Conservation (phyloP, 2,888 invertebrate species). For the Diplazon laetatorius region DNA sequence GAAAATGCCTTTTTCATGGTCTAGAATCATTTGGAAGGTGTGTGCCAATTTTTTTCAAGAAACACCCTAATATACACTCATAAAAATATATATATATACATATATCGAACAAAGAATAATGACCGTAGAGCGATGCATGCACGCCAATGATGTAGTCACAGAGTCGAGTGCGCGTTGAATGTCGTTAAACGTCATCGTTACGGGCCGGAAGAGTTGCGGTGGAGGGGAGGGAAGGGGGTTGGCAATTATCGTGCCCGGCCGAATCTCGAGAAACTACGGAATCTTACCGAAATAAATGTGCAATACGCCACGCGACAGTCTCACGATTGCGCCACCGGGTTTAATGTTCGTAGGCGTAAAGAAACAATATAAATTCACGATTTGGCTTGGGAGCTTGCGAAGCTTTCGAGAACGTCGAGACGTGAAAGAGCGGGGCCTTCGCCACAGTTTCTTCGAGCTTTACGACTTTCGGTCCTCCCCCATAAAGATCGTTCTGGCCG, state of each 20-base stretch:
- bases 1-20: too few species aligned
- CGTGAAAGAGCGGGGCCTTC: slow-evolving; percentile 61
- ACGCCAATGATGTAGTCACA: slow-evolving; percentile 70
- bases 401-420: slow-evolving; percentile 42
- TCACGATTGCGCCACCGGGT: neutral
- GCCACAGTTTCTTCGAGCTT: slow-evolving; percentile 71
- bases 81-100: too few species aligned
- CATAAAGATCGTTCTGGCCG: slow-evolving; percentile 75
- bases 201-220: too few species aligned
- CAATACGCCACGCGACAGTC: neutral
- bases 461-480: slow-evolving; percentile 71
- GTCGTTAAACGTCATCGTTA: slow-evolving; percentile 73
- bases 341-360: neutral
- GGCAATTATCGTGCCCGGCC: slow-evolving; percentile 69
- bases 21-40: too few species aligned
- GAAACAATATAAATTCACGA: slow-evolving; percentile 45
- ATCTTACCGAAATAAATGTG: neutral
- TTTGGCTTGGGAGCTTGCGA: too few species aligned
- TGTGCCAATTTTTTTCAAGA: too few species aligned
- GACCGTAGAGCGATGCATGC: slow-evolving; percentile 68
- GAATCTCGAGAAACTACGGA: slow-evolving; percentile 30
- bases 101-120: too few species aligned
- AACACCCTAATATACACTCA: too few species aligned
- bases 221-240: too few species aligned
- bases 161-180: slow-evolving; percentile 71